Conservation (phyloP, 1,140 invertebrate species). For the Nebria ingens region DNA sequence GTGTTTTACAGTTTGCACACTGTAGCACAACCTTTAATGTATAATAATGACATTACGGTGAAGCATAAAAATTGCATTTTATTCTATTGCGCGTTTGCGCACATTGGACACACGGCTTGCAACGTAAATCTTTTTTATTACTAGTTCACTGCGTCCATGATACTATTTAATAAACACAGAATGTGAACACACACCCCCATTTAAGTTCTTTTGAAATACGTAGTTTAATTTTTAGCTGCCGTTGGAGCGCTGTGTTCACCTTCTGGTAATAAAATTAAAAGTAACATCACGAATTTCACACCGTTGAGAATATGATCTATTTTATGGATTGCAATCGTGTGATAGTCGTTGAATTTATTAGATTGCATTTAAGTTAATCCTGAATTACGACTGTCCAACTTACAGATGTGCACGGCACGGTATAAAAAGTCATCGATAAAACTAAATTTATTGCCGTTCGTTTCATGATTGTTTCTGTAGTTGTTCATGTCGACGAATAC, state of each 20-base stretch:
- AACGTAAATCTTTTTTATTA: neutral
- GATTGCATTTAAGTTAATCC: neutral
- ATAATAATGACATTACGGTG: neutral
- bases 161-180: neutral
- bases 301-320: neutral
- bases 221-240: neutral
- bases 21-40: neutral
- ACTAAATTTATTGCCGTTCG: neutral
- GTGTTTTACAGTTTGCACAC: neutral
- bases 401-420: neutral
- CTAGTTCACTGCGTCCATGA: neutral
- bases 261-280: too few species aligned
- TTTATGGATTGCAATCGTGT: neutral
- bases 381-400: neutral
- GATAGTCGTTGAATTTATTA: neutral
- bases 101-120: neutral
- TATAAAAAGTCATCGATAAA: neutral
- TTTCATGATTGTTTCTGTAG: neutral
- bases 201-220: neutral
- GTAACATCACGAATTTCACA: neutral
- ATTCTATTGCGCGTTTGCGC: neutral
- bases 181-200: too few species aligned
- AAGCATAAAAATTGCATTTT: neutral
- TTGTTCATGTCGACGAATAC: too few species aligned
- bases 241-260: neutral